Evolutionary conservation across 30 jellyfish, hydroid and myxozoan genomes (phyloP), one percentile per base, ranked within the genome.

Genomic region (Clytia hemisphaerica): DNA sequence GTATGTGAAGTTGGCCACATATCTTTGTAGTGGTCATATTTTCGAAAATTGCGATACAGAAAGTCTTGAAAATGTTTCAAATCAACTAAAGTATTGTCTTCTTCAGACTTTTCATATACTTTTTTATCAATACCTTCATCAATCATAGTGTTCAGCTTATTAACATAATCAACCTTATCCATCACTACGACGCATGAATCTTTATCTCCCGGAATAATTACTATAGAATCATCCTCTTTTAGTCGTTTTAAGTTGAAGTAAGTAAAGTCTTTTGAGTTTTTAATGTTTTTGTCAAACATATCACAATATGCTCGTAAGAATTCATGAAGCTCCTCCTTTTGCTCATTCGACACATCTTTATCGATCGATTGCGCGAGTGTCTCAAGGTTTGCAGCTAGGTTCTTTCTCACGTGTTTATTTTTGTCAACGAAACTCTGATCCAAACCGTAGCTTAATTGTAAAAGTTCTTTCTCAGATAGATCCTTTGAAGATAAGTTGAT

Each of bases 81-180:
- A 31, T 58, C 72, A 4, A 4, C 9, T 22, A 58, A 22, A 7
- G 72, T 58, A 26, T 31, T 31, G 21, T 58, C 72, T n/a, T n/a
- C n/a, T 22, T 58, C 58, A 22, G 72, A 22, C 31, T 58, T 31
- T 58, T 58, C 72, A 27, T 58, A 58, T 4, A 58, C 58, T 12
- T 58, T 58, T 22, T 58, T 31, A 22, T 15, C 31, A 22, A 58
- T 31, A 22, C 72, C 72, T 58, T 58, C 58, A 22, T 58, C 72
- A 58, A 58, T 58, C 72, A 15, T 58, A 26, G 26, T 58, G 18
- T 58, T 53, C 72, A 58, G 18, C 31, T 58, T 58, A 14, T 31
- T 25, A 22, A 58, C 60, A 58, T 58, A 58, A 58, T 58, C 72
- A n/a, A n/a, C 53, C 14, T 50, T 50, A 50, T 50, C 22, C 73